A percentile compares a stretch with the other conserved stretches of the same genome.
Evolutionary conservation across 2,113 vertebrate genomes (phyloP).

Genomic region (Beaufortia kweichowensis): DNA sequence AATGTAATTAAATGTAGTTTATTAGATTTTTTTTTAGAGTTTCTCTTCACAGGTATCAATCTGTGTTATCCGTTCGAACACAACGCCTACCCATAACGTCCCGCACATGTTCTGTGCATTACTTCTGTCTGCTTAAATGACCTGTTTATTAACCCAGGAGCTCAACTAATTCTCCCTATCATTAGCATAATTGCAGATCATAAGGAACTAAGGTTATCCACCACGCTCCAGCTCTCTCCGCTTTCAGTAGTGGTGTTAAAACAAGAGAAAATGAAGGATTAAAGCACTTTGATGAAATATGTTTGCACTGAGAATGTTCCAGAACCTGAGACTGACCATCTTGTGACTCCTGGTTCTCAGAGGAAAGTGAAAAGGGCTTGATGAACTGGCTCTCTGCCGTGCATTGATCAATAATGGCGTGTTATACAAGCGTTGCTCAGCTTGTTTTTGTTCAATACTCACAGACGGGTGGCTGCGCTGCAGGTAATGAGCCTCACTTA

Average conservation of each 20-base stretch:
- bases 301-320: neutral
- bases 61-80: conserved; percentile 8
- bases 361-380: conserved; percentile 36
- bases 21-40: neutral
- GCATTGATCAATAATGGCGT: conserved; percentile 42
- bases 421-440: conserved; percentile 40
- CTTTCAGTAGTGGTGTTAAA: neutral
- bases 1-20: neutral
- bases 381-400: conserved; percentile 34
- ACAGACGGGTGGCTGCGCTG: neutral
- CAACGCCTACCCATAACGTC: neutral
- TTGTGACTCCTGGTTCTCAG: neutral
- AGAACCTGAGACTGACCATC: neutral
- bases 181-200: conserved; percentile 50
- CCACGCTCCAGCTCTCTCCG: neutral
- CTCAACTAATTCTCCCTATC: conserved; percentile 41
- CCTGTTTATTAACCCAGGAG: conserved; percentile 49
- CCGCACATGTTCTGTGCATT: neutral
- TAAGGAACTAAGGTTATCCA: conserved; percentile 28
- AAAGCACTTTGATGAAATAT: neutral
- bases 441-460: conserved; percentile 51
- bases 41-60: conserved; percentile 7
- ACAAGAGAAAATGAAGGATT: neutral
- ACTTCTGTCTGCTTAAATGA: conserved; percentile 21
- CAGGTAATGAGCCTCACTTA: conserved; percentile 52